phyloP scores from a whole-genome alignment of 2,888 invertebrate genomes.

The Rhogogaster chlorosoma region DNA sequence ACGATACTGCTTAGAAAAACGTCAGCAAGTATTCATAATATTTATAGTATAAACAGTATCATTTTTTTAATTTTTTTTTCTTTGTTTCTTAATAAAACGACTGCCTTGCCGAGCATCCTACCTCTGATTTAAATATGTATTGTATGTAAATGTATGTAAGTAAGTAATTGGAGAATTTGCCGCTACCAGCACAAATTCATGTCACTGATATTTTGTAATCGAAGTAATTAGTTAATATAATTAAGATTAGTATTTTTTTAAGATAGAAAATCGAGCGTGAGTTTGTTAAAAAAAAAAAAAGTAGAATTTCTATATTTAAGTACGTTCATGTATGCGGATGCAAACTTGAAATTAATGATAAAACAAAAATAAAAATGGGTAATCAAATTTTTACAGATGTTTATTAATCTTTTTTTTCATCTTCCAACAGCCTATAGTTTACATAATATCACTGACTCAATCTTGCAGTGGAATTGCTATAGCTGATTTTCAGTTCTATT shows the following conservation, averaged over 20 bases:
- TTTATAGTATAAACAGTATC: conserved; percentile 11
- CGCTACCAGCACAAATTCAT: background rate
- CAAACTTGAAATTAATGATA: conserved; percentile 53
- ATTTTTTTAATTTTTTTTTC: background rate
- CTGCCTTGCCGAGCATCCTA: conserved; percentile 21
- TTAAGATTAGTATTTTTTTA: background rate
- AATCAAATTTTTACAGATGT: conserved; percentile 52
- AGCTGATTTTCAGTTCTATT: background rate
- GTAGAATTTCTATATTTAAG: background rate
- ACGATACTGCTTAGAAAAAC: conserved; percentile 11
- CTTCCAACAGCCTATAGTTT: background rate
- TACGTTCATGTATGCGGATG: conserved; percentile 35
- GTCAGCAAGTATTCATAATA: conserved; percentile 15
- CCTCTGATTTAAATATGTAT: background rate
- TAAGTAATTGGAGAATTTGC: background rate
- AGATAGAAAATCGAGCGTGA: background rate
- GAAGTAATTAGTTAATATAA: background rate
- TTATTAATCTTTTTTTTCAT: conserved; percentile 42
- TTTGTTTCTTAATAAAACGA: background rate
- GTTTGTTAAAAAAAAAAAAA: background rate
- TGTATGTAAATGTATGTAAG: conserved; percentile 40
- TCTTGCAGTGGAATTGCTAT: conserved; percentile 1
- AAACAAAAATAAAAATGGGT: conserved; percentile 42
- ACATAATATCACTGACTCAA: conserved; percentile 48
- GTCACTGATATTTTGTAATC: background rate